Percentiles rank a stretch among this genome's conserved stretches.
phyloP scores from a whole-genome alignment of 1,140 invertebrate species.

The Cotesia chilonis region DNA sequence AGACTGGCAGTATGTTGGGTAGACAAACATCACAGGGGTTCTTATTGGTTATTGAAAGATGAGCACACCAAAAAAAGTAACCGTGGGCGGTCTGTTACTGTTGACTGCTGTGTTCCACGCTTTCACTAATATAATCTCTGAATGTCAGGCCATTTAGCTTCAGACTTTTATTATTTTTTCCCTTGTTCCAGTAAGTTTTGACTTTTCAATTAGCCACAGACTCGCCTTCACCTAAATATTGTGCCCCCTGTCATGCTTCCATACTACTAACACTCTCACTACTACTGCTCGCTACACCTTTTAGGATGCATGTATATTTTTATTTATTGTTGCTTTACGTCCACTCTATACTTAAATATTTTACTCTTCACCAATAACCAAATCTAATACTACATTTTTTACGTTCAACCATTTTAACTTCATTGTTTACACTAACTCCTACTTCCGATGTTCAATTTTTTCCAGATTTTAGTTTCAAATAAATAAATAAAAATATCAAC shows the following conservation, averaged over 20 bases:
- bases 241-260: conserved; percentile 41
- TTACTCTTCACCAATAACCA: too few species aligned
- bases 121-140: conserved; percentile 28
- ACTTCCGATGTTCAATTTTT: too few species aligned
- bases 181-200: conserved; percentile 19
- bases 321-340: too few species aligned
- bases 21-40: background rate
- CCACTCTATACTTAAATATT: too few species aligned
- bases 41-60: background rate
- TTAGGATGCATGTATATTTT: background rate
- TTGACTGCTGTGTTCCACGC: conserved; percentile 30
- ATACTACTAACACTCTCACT: background rate
- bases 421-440: too few species aligned
- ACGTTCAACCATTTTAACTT: too few species aligned
- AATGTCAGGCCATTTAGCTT: conserved; percentile 17
- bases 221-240: conserved; percentile 60
- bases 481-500: too few species aligned
- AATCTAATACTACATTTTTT: too few species aligned
- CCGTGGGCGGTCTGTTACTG: background rate
- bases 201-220: conserved; percentile 62
- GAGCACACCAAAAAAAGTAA: background rate
- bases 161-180: background rate
- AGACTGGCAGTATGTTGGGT: background rate
- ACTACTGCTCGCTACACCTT: background rate
- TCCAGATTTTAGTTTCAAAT: too few species aligned